These are phyloP conservation scores for Vesta saturnalis DNA, from an alignment of 2,888 invertebrate genomes.

Conservation along the genomic window DNA sequence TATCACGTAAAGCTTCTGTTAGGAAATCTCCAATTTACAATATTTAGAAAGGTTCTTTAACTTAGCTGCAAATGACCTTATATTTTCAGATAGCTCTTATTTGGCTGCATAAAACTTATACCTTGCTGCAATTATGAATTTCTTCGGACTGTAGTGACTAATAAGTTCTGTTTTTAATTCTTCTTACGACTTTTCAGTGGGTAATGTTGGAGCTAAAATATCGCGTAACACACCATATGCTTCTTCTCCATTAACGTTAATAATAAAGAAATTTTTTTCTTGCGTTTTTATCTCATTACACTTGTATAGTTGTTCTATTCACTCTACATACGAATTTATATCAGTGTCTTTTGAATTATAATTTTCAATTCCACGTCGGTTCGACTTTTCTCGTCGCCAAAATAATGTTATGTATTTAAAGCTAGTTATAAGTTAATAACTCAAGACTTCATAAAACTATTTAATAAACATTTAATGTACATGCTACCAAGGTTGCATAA, in stretches of 20 bases:
- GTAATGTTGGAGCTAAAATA: background rate
- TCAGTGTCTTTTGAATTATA: too few relatives aligned
- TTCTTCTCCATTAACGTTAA: background rate
- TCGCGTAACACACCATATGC: too few relatives aligned
- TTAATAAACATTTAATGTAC: too few relatives aligned
- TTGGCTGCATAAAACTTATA: background rate
- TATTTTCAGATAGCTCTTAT: background rate
- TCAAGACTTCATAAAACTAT: too few relatives aligned
- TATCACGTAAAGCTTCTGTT: background rate
- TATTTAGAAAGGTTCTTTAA: background rate
- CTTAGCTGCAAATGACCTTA: background rate
- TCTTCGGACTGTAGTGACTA: background rate
- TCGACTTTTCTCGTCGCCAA: too few relatives aligned
- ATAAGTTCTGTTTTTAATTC: background rate
- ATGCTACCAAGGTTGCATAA: too few relatives aligned
- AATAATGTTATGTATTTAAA: too few relatives aligned
- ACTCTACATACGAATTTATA: too few relatives aligned
- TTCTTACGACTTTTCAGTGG: background rate
- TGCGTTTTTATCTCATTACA: background rate
- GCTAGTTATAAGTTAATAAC: too few relatives aligned
- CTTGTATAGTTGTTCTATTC: background rate
- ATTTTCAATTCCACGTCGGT: too few relatives aligned
- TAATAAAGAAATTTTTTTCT: background rate
- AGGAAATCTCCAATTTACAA: background rate
- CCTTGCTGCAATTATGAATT: background rate